phyloP scores from a whole-genome alignment of 2,113 vertebrate genomes.

The Corapipo altera region DNA sequence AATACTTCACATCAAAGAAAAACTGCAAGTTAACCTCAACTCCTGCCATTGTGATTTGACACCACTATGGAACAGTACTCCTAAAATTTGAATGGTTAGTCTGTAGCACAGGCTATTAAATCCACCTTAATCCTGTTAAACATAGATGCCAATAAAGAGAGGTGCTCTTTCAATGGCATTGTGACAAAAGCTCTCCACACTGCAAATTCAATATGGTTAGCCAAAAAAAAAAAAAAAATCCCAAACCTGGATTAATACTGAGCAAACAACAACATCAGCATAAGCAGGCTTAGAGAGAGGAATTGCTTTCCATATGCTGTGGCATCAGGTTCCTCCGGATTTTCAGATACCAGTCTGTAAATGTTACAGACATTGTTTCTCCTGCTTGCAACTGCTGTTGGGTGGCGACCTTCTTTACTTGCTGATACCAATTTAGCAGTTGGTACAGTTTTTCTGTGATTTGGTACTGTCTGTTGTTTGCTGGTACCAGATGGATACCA shows the following conservation, averaged over 20 bases:
- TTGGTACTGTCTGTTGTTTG: slow-evolving; percentile 76
- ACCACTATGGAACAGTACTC: slow-evolving; percentile 16
- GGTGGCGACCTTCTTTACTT: slow-evolving; percentile 69
- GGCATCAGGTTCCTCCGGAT: slow-evolving; percentile 5
- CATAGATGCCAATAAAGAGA: slow-evolving; percentile 34
- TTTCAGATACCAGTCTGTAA: slow-evolving; percentile 47
- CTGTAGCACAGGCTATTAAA: slow-evolving; percentile 33
- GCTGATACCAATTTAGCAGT: slow-evolving; percentile 72
- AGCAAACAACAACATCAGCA: slow-evolving; percentile 59
- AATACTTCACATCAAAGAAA: slow-evolving; percentile 40
- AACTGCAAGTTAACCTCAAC: slow-evolving; percentile 27
- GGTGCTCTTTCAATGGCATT: neutral
- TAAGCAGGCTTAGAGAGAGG: slow-evolving; percentile 17
- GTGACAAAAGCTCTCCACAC: slow-evolving; percentile 20
- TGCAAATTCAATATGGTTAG: slow-evolving; percentile 10
- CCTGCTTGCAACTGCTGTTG: slow-evolving; percentile 45
- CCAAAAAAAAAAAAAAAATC: neutral
- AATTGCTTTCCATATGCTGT: slow-evolving; percentile 55
- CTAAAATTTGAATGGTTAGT: slow-evolving; percentile 29
- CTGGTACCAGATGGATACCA: slow-evolving; percentile 80
- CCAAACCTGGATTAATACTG: slow-evolving; percentile 40
- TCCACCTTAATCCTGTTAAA: slow-evolving; percentile 60
- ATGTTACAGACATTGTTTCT: slow-evolving; percentile 64
- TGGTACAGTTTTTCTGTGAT: slow-evolving; percentile 72
- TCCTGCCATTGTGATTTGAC: slow-evolving; percentile 44